Evolutionary conservation across 2,113 vertebrate genomes (phyloP).

Genomic region (Sander vitreus): DNA sequence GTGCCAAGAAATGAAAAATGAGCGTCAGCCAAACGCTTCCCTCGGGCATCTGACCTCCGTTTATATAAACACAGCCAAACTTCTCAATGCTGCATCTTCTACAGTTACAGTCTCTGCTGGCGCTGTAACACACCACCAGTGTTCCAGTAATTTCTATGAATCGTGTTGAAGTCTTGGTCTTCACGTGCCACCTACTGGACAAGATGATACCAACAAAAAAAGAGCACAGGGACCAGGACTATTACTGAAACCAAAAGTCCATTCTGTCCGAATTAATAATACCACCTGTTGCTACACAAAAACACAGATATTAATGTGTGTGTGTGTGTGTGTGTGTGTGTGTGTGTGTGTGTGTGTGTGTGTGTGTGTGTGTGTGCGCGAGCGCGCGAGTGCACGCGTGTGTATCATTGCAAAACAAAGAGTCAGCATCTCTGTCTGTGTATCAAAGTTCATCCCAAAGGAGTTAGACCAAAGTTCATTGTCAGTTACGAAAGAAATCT

Average conservation of each 20-base stretch:
- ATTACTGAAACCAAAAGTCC: not conserved
- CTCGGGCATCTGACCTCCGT: not conserved
- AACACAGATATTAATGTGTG: not conserved
- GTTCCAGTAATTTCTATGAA: conserved; percentile 8
- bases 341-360: too few relatives aligned
- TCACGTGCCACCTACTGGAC: conserved; percentile 55
- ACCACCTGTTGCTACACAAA: not conserved
- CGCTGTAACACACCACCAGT: not conserved
- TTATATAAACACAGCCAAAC: not conserved
- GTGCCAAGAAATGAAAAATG: not conserved
- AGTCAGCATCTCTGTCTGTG: conserved; percentile 3
- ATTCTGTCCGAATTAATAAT: not conserved
- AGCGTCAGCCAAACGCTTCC: not conserved
- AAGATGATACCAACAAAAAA: not conserved
- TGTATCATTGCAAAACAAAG: not conserved
- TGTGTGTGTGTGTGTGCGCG: not conserved
- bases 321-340: too few relatives aligned
- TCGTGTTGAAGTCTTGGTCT: conserved; percentile 15
- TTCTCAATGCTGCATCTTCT: not conserved
- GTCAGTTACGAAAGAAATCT: not conserved
- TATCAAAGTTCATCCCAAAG: not conserved
- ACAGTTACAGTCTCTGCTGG: not conserved
- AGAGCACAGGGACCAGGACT: not conserved
- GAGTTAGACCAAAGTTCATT: not conserved
- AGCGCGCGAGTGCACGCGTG: too few relatives aligned